These are phyloP conservation scores for Uropsilus gracilis DNA, from an alignment of 2,113 vertebrate species.

Conservation along the genomic window DNA sequence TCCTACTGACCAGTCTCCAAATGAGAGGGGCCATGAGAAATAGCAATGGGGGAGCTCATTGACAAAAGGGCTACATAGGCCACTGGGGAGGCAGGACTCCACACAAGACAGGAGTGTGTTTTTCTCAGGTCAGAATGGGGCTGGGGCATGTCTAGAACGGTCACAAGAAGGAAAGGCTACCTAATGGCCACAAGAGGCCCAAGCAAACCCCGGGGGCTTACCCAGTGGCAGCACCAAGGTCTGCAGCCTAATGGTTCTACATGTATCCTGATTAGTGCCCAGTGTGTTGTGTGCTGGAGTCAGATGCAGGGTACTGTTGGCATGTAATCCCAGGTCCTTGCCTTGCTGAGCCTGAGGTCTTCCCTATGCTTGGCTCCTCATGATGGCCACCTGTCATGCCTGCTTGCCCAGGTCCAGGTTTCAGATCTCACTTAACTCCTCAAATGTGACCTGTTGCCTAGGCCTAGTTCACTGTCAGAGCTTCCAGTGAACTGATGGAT, in stretches of 20 bases:
- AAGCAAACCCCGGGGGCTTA: background rate
- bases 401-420: background rate
- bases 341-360: background rate
- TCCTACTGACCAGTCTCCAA: background rate
- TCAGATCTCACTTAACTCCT: background rate
- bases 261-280: background rate
- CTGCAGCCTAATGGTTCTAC: background rate
- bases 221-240: background rate
- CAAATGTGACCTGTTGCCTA: background rate
- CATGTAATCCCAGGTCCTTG: background rate
- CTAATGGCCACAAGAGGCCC: background rate
- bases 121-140: background rate
- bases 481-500: background rate
- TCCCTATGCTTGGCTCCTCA: background rate
- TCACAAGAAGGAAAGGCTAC: background rate
- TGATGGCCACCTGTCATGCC: accelerated
- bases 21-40: background rate
- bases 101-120: background rate
- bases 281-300: background rate
- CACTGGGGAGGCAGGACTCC: background rate
- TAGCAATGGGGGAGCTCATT: background rate
- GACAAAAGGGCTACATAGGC: background rate
- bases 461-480: background rate
- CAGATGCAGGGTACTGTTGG: background rate
- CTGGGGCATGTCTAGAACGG: background rate